A percentile compares a stretch with the other conserved stretches of the same genome.
Evolutionary conservation across 2,113 vertebrate species (phyloP).

Genomic region (Steatornis caripensis): DNA sequence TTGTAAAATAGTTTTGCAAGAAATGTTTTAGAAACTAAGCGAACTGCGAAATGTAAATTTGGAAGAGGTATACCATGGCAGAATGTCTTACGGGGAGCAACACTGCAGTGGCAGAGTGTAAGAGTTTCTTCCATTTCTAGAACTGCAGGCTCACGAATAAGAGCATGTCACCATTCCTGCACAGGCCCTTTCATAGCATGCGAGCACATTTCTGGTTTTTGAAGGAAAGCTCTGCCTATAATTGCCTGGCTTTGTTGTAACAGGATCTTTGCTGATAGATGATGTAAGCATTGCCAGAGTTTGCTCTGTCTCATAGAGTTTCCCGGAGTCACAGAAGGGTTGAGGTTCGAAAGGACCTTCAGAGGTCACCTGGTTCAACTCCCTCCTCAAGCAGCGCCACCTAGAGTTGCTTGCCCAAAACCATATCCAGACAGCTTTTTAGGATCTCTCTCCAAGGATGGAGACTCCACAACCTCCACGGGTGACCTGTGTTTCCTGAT

Average conservation of each 20-base stretch:
- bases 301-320: not conserved
- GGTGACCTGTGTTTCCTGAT: not conserved
- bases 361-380: not conserved
- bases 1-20: not conserved
- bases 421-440: not conserved
- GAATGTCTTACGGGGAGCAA: not conserved
- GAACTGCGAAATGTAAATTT: not conserved
- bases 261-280: not conserved
- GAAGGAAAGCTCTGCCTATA: not conserved
- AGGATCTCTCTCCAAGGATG: not conserved
- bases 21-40: not conserved
- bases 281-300: not conserved
- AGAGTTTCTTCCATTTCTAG: not conserved
- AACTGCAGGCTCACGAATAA: not conserved
- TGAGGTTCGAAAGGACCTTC: not conserved
- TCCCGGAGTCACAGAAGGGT: not conserved
- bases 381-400: not conserved
- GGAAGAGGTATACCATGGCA: not conserved
- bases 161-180: not conserved
- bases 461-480: not conserved
- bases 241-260: not conserved
- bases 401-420: not conserved
- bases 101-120: not conserved
- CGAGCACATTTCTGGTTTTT: not conserved
- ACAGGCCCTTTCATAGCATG: not conserved